Evolutionary conservation across 2,888 invertebrate species (phyloP).

Genomic region (Aphidoletes aphidimyza): DNA sequence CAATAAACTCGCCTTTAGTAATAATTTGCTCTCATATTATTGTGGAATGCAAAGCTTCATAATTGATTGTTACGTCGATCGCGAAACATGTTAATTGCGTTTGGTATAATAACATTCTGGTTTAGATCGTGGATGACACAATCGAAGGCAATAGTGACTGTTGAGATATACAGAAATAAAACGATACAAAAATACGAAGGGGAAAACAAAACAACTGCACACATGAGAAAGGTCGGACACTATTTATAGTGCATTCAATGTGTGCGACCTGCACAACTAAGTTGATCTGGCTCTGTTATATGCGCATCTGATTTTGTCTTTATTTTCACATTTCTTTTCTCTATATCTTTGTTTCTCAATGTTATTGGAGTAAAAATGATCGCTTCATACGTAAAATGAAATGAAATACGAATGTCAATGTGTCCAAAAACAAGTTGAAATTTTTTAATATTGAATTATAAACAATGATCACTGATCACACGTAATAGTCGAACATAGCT

Average conservation of each 20-base stretch:
- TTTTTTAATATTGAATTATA: not conserved
- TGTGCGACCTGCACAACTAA: conserved; percentile 25
- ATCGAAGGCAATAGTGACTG: not conserved
- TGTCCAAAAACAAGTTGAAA: not conserved
- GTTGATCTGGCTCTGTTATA: conserved; percentile 25
- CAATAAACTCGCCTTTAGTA: not conserved
- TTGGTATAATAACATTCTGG: conserved; percentile 35
- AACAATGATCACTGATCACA: no score
- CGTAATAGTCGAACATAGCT: no score
- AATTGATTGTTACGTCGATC: not conserved
- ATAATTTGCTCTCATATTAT: conserved; percentile 34
- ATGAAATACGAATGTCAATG: conserved; percentile 8
- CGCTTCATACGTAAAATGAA: conserved; percentile 4
- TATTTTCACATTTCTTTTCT: not conserved
- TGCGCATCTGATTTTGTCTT: not conserved
- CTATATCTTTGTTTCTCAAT: not conserved
- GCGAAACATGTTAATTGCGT: conserved; percentile 41
- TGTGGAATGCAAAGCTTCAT: not conserved
- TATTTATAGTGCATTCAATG: conserved; percentile 1
- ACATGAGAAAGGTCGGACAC: not conserved
- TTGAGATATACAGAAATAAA: no score
- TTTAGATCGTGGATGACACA: not conserved
- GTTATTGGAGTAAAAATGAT: not conserved
- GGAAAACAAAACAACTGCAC: conserved; percentile 4
- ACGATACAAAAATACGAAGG: not conserved